Base-by-base conservation (phyloP, 2,888 invertebrate genomes). In the Eupeodes latifasciatus region DNA sequence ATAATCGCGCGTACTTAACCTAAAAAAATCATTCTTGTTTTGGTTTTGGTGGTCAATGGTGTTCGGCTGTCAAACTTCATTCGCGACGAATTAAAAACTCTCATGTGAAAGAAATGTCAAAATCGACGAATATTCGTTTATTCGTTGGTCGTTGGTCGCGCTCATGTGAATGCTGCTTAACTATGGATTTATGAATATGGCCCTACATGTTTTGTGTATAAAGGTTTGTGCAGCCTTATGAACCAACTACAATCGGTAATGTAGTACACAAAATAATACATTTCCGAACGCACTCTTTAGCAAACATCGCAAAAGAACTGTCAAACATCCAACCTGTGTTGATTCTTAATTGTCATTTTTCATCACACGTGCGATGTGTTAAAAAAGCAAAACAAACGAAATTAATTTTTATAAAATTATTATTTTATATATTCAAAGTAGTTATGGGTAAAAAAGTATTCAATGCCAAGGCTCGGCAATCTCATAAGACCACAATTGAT, bases 391-490 rank as follows among this genome's bases (percentile, higher is more conserved):
- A 84, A 87, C 72, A 84, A 87, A 77, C 53, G n/a, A 4, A 64
- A 6, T 62, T 47, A 27, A 5, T 19, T 36, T 10, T 12, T 34
- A 47, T 61, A 44, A 53, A 67, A 27, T 27, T 27, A 53, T 85
- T 55, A 36, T 67, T 74, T 74, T 53, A 49, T n/a, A 57, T 12
- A 57, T 64, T 53, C 91, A 90, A 90, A 9, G 40, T 55, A 69
- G 11, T 16, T 36, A 96, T 96, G 97, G 96, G 96, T 10, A 97
- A 96, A 92, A 96, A 96, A 92, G 94, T 96, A 14, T 96, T 95
- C 91, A 98, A 98, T 92, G 96, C 96, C 91, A 97, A 96, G 92
- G 96, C 97, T 3, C 95, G 97, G 72, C 95, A 96, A 93, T 95
- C 95, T 80, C 95, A 96, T 0, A 94, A 96, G 90, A 96, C 96